A percentile compares a stretch with the other conserved stretches of the same genome.
Conservation (phyloP, 2,888 invertebrate genomes). For the Barypeithes pellucidus region DNA sequence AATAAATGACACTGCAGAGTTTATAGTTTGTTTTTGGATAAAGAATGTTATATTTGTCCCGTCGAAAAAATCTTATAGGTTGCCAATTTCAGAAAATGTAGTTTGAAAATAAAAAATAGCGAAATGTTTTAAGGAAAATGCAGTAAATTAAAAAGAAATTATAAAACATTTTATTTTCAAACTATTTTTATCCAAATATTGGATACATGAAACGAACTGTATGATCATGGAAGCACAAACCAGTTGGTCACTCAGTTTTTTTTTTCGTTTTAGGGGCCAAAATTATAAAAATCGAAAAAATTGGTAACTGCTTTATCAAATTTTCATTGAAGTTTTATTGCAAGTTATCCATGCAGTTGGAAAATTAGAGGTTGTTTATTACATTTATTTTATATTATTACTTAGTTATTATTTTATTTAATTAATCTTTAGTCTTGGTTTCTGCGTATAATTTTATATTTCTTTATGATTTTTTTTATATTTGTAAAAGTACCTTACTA, state of each 20-base stretch:
- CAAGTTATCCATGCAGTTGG: background rate
- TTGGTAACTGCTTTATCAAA: slow-evolving; percentile 37
- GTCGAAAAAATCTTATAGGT: slow-evolving; percentile 8
- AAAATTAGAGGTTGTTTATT: too few species aligned
- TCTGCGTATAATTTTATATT: too few species aligned
- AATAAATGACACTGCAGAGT: too few species aligned
- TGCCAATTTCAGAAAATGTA: slow-evolving; percentile 8
- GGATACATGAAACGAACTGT: slow-evolving; percentile 49
- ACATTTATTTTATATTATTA: too few species aligned
- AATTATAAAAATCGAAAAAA: slow-evolving; percentile 48
- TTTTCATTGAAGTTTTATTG: background rate
- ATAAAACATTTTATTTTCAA: slow-evolving; percentile 1
- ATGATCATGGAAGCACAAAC: slow-evolving; percentile 63
- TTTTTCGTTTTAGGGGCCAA: slow-evolving; percentile 49
- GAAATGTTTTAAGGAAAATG: too few species aligned
- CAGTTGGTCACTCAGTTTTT: slow-evolving; percentile 54
- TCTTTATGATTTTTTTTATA: too few species aligned
- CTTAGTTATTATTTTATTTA: too few species aligned
- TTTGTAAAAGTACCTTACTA: background rate
- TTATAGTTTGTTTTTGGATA: background rate
- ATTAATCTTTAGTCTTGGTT: too few species aligned
- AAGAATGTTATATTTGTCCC: background rate
- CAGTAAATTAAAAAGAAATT: too few species aligned
- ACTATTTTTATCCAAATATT: slow-evolving; percentile 4
- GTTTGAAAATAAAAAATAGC: background rate